A percentile compares a stretch with the other conserved stretches of the same genome.
Evolutionary conservation across 1,140 invertebrate species (phyloP).

Genomic region (Hirudo medicinalis): DNA sequence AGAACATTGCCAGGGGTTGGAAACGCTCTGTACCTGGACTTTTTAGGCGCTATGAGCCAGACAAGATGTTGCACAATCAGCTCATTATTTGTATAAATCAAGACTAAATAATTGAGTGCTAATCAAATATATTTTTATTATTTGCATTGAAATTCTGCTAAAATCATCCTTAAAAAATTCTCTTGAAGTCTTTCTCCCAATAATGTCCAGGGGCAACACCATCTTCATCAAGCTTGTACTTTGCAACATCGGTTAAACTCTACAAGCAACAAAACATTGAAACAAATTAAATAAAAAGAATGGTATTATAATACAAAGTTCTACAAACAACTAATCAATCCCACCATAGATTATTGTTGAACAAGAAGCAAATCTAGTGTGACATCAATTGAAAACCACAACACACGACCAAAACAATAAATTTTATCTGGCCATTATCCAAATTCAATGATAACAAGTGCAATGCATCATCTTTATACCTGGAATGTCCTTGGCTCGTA

Average conservation of each 20-base stretch:
- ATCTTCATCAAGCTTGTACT: constrained; percentile 18
- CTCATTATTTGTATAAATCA: too few species aligned
- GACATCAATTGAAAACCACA: neutral
- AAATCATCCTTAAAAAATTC: too few species aligned
- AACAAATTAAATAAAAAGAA: neutral
- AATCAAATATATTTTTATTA: too few species aligned
- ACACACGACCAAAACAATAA: neutral
- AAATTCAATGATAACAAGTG: neutral
- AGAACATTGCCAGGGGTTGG: too few species aligned
- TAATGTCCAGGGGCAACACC: neutral
- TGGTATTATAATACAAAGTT: neutral
- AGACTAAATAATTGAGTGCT: too few species aligned
- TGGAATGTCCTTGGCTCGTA: constrained; percentile 22
- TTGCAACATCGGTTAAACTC: constrained; percentile 19
- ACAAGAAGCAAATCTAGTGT: neutral
- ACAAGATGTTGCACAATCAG: too few species aligned
- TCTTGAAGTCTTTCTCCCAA: too few species aligned
- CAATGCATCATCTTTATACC: neutral
- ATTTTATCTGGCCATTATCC: neutral
- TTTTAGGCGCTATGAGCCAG: too few species aligned
- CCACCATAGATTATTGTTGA: neutral
- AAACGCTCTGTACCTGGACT: too few species aligned
- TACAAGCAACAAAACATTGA: constrained; percentile 14
- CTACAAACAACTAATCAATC: neutral
- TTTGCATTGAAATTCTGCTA: too few species aligned